Base-by-base conservation (phyloP, 2,797 vertebrate genomes). In the Orientallactaga sibirica region DNA sequence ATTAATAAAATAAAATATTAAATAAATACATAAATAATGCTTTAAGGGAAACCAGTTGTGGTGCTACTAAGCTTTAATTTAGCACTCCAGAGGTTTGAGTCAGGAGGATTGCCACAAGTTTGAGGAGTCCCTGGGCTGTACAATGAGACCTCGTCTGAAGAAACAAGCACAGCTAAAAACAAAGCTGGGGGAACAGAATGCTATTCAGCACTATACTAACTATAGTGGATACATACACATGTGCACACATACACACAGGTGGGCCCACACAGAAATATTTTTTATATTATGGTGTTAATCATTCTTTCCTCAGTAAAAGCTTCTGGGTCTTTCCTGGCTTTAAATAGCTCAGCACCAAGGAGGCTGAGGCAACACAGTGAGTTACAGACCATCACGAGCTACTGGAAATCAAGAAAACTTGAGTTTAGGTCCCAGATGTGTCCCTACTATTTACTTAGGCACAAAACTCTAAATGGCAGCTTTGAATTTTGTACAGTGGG, bases 241-340 rank as follows among this genome's bases (percentile, higher is more conserved):
- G 24, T 19, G 11, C 48, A 37, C n/a, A 10, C 52, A 27, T 4
- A 25, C 22, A 68, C 25, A 58, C 78, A 90, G 25, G 43, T 7
- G 52, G 41, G 29, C 24, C 73, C 37, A 68, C 33, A 90, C 43
- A 84, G 22, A 76, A 25, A 85, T 67, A 48, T 64, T 88, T 75
- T 88, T 64, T 79, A 52, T 61, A 71, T n/a, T 52, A 29, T n/a
- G 6, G 24, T 58, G 15, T 24, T 77, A 88, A 67, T 15, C 16
- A 9, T 91, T 80, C n/a, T 86, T 70, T 15, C n/a, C 10, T 82
- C 41, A 52, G 29, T 93, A 55, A 96, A 92, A 92, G 10, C 68
- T 66, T 92, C 37, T 41, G 25, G 75, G 43, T 61, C 22, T 81
- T 48, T 48, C 48, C 48, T 48, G 48, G 48, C 48, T 48, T 8